These are phyloP conservation scores for Archivesica marissinica DNA, from an alignment of 1,140 invertebrate genomes.

Conservation along the genomic window DNA sequence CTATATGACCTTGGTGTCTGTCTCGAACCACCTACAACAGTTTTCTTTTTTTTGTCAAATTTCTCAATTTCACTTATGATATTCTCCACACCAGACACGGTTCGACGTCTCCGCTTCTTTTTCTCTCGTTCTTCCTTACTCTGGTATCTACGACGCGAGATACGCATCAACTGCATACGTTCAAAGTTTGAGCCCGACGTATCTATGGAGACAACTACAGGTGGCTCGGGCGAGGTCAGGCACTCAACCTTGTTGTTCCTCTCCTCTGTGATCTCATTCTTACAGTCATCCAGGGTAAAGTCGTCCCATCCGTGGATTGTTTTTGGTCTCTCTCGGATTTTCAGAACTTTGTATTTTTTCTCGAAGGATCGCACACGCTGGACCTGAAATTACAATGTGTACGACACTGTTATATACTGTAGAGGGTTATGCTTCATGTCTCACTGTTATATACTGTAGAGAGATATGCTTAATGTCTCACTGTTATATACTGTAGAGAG, in stretches of 20 bases:
- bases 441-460: no score
- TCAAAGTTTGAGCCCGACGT: slow-evolving; percentile 78
- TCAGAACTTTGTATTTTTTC: slow-evolving; percentile 75
- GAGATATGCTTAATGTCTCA: no score
- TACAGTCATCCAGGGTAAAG: slow-evolving; percentile 60
- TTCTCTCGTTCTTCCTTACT: slow-evolving; percentile 59
- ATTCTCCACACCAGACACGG: slow-evolving; percentile 77
- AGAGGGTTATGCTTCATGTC: no score
- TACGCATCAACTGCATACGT: slow-evolving; percentile 76
- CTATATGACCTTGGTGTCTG: slow-evolving; percentile 71
- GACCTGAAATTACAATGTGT: slow-evolving; percentile 56
- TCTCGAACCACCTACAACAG: slow-evolving; percentile 13
- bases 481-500: no score
- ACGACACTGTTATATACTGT: neutral
- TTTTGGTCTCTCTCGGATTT: slow-evolving; percentile 67
- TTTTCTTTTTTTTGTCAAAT: slow-evolving; percentile 74
- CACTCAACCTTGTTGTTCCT: slow-evolving; percentile 61
- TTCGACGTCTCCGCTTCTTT: slow-evolving; percentile 72
- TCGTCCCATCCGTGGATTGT: slow-evolving; percentile 73
- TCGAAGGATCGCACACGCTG: slow-evolving; percentile 69
- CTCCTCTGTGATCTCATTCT: slow-evolving; percentile 54
- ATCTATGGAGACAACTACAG: slow-evolving; percentile 74
- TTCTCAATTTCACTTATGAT: slow-evolving; percentile 78
- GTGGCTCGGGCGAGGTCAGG: slow-evolving; percentile 72
- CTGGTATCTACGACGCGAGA: slow-evolving; percentile 66